Conservation (phyloP, 2,113 vertebrate species). For the Taxidea taxus region DNA sequence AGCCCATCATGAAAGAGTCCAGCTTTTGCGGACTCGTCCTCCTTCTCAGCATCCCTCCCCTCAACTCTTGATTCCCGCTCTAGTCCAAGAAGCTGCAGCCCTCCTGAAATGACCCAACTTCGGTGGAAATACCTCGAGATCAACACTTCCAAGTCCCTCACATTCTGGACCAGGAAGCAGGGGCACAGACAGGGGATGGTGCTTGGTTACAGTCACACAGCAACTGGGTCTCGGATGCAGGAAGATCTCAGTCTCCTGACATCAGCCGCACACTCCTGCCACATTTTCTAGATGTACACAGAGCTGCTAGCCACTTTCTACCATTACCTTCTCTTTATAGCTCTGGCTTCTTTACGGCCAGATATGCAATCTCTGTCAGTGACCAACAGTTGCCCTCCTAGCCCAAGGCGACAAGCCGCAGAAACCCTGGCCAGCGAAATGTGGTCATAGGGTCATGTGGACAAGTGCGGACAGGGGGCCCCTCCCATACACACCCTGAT, state of each 20-base stretch:
- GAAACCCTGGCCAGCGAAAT: not conserved
- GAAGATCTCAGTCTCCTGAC: not conserved
- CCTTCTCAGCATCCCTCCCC: not conserved
- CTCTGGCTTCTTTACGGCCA: not conserved
- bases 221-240: not conserved
- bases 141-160: not conserved
- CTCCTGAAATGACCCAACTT: not conserved
- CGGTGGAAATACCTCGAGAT: not conserved
- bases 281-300: rapidly evolving
- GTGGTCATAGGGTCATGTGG: not conserved
- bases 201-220: not conserved
- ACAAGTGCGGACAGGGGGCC: not conserved
- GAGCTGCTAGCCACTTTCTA: rapidly evolving
- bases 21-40: not conserved
- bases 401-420: not conserved
- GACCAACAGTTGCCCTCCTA: not conserved
- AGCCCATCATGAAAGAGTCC: not conserved
- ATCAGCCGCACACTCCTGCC: rapidly evolving
- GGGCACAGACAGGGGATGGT: not conserved
- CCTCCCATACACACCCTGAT: not conserved
- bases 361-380: not conserved
- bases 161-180: not conserved
- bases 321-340: not conserved
- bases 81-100: not conserved
- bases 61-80: not conserved